Evolutionary conservation across 2,888 invertebrate genomes (phyloP).

Genomic region (Actias luna): DNA sequence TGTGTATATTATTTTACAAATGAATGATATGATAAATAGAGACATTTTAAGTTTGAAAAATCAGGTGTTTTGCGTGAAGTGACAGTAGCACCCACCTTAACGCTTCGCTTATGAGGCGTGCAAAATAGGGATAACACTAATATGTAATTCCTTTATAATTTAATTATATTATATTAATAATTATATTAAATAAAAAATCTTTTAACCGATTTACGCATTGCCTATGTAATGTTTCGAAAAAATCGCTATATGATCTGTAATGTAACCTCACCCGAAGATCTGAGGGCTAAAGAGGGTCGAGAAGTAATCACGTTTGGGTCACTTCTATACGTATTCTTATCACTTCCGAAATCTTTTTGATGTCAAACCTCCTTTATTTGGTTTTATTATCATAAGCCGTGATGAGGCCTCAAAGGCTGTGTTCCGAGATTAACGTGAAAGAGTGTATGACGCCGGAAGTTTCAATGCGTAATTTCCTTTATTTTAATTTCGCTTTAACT

Average conservation of each 20-base stretch:
- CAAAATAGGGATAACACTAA: too few species aligned
- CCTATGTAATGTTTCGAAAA: not conserved
- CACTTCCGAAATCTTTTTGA: conserved; percentile 28
- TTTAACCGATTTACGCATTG: too few species aligned
- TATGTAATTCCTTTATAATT: too few species aligned
- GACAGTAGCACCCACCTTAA: too few species aligned
- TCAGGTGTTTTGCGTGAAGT: too few species aligned
- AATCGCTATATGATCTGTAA: not conserved
- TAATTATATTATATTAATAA: too few species aligned
- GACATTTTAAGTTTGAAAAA: too few species aligned
- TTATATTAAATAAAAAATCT: too few species aligned
- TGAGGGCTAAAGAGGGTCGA: conserved; percentile 25
- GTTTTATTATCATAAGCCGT: conserved; percentile 32
- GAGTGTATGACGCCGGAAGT: not conserved
- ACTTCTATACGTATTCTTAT: conserved; percentile 36
- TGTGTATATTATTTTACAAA: too few species aligned
- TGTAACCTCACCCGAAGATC: not conserved
- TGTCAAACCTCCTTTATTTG: conserved; percentile 27
- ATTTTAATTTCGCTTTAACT: not conserved
- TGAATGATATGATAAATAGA: too few species aligned
- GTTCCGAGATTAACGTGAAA: not conserved
- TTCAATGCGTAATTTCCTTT: not conserved
- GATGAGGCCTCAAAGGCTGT: conserved; percentile 15
- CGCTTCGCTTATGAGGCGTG: too few species aligned
- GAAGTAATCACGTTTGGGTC: conserved; percentile 33